These are phyloP conservation scores for Euschistus heros DNA, from an alignment of 1,140 invertebrate genomes.

Conservation along the genomic window DNA sequence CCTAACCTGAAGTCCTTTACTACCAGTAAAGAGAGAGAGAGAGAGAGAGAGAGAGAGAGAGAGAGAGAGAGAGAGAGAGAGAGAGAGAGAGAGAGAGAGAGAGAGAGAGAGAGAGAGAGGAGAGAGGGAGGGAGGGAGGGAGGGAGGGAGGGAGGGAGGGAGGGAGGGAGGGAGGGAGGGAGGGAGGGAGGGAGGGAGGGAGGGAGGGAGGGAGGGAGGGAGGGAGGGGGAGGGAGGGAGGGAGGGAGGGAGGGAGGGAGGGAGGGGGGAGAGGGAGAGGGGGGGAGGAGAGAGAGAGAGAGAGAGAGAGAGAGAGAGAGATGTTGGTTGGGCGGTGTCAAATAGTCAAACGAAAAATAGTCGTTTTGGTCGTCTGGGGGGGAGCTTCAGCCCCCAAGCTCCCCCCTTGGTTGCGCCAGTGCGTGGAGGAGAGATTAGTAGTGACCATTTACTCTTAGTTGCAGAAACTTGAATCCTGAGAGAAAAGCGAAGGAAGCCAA, in stretches of 20 bases:
- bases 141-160: not conserved
- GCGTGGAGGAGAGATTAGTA: no score
- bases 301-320: slow-evolving; percentile 12
- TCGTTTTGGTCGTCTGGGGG: no score
- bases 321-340: no score
- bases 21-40: slow-evolving; percentile 21
- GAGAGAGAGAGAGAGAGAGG: slow-evolving; percentile 1
- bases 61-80: slow-evolving; percentile 13
- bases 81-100: not conserved
- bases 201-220: slow-evolving; percentile 9
- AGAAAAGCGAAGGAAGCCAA: no score
- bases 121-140: not conserved
- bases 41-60: slow-evolving; percentile 20
- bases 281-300: slow-evolving; percentile 4
- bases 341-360: no score
- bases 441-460: no score
- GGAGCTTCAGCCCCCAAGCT: no score
- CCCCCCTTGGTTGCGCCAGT: no score
- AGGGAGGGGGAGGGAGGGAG: slow-evolving; percentile 6
- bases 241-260: slow-evolving; percentile 5
- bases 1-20: no score
- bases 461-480: no score
- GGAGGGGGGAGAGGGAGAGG: not conserved
- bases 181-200: not conserved
- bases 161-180: not conserved